Evolutionary conservation across 2,888 invertebrate genomes (phyloP).

Genomic region (Limnephilus marmoratus): DNA sequence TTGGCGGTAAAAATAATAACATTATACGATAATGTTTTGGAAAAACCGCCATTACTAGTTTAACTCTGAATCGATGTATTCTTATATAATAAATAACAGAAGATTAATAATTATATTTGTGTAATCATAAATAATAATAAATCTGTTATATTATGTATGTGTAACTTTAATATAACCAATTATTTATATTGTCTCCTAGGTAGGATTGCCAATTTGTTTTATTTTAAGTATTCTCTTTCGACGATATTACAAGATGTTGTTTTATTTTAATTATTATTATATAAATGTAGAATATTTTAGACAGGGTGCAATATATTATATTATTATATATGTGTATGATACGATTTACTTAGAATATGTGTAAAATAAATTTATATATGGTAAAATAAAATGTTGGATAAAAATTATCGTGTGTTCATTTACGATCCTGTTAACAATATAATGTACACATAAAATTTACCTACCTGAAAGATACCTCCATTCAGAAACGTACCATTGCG

Average conservation of each 20-base stretch:
- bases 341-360: slow-evolving; percentile 23
- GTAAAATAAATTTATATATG: slow-evolving; percentile 55
- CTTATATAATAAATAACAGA: background rate
- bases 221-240: background rate
- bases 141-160: background rate
- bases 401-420: background rate
- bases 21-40: background rate
- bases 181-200: background rate
- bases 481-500: background rate
- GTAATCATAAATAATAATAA: background rate
- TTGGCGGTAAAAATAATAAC: too few species aligned
- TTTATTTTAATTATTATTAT: slow-evolving; percentile 15
- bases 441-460: too few species aligned
- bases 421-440: too few species aligned
- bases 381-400: slow-evolving; percentile 53
- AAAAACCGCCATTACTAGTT: background rate
- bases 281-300: slow-evolving; percentile 57
- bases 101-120: background rate
- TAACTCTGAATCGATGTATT: background rate
- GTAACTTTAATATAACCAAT: background rate
- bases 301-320: slow-evolving; percentile 63
- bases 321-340: slow-evolving; percentile 37
- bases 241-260: background rate
- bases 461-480: background rate
- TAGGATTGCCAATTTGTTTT: background rate